A percentile compares a stretch with the other conserved stretches of the same genome.
Evolutionary conservation across 2,888 invertebrate genomes (phyloP).

Genomic region (Diplolepis rosae): DNA sequence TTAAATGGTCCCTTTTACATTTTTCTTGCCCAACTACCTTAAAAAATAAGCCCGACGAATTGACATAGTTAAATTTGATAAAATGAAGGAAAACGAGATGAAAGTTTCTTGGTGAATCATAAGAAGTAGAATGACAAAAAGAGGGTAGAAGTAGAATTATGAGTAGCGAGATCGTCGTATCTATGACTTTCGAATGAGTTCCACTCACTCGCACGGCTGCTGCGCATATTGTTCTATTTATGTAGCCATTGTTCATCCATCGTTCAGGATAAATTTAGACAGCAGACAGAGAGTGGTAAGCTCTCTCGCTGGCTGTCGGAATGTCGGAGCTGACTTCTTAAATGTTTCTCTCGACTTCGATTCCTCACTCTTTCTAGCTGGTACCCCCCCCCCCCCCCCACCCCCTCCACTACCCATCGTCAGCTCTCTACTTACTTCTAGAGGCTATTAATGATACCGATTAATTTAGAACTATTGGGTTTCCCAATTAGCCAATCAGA

Average conservation of each 20-base stretch:
- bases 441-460: constrained; percentile 71
- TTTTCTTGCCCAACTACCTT: no score
- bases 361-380: constrained; percentile 47
- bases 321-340: constrained; percentile 71
- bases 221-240: constrained; percentile 73
- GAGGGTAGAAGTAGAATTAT: background rate
- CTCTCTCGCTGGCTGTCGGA: constrained; percentile 56
- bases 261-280: constrained; percentile 71
- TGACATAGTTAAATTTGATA: no score
- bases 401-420: constrained; percentile 39
- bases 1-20: no score
- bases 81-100: no score
- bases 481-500: constrained; percentile 72
- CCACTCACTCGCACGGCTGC: constrained; percentile 61
- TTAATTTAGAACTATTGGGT: constrained; percentile 74
- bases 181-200: constrained; percentile 67
- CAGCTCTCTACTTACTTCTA: constrained; percentile 37
- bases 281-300: constrained; percentile 42
- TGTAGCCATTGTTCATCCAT: constrained; percentile 74
- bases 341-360: constrained; percentile 61
- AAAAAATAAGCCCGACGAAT: no score
- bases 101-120: background rate
- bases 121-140: background rate
- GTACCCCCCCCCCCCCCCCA: constrained; percentile 44
- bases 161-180: background rate